Base-by-base conservation (phyloP, 2,888 invertebrate genomes). In the Coremacera marginata region DNA sequence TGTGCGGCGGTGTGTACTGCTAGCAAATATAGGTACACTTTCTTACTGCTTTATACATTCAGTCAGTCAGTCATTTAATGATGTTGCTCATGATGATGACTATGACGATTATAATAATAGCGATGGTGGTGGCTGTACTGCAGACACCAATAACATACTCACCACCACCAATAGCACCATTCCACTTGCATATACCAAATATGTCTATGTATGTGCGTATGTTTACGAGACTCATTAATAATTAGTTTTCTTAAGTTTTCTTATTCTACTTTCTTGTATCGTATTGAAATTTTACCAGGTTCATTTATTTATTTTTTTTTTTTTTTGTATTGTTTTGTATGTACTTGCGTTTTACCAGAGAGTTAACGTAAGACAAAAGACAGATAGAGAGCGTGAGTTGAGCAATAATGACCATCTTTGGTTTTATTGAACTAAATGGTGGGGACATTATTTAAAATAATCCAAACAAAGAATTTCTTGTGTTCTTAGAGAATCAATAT, bases 111-210 rank as follows among this genome's bases (percentile, higher is more conserved):
- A 68, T 68, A 51, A 68, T 49, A 44, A 67, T 25, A 16, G 37
- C 25, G 51, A 27, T 68, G 68, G 68, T 68, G 68, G 68, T 68
- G 49, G 51, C 68, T 68, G 49, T 68, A 67, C 68, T 51, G 37
- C 65, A 19, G 19, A 16, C 68, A 22, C 19, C 49, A 51, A 51
- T 25, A 44, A 37, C 67, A 67, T 27, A 44, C 55, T 22, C 49
- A 67, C 67, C 37, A 67, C 25, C 22, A 67, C 68, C 22, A 55
- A 11, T 31, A 63, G 34, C 63, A 34, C 63, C n/a, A 55, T 2
- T 31, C 60, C 57, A 60, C 57, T 25, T 60, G 57, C 27, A 27
- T 37, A 37, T 34, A n/a, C 37, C 34, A 37, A 37, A 37, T 37
- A 65, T 37, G 19, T 65, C 27, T 63, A 25, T 63, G 31, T 63